Base-by-base conservation (phyloP, 2,888 invertebrate genomes). In the Parascotia fuliginaria region DNA sequence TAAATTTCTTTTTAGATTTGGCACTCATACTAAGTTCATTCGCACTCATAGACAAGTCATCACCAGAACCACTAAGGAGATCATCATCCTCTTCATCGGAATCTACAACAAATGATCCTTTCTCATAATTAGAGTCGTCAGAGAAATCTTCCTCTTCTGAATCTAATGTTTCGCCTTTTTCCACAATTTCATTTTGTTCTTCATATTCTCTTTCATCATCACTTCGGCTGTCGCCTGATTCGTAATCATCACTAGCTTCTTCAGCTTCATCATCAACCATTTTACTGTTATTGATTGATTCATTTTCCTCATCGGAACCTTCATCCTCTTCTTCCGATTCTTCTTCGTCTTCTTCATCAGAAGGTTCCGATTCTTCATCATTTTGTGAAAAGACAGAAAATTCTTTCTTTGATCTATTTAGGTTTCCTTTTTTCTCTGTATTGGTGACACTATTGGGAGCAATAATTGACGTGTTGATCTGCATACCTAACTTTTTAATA, bases 31-130 rank as follows among this genome's bases (percentile, higher is more conserved):
- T 82, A 2, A 92, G 77, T 75, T 92, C 92, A 60, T 90, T 86
- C 51, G 85, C 88, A 59, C 81, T 86, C 73, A 85, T 75, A n/a
- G 84, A 81, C 14, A 92, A 75, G 59, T 92, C 91, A 69, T 92
- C 85, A 29, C 83, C 87, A n/a, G 87, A 81, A 0, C 90, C 91
- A 71, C 87, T 88, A 9, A 92, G 65, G 45, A 91, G 71, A 11
- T 86, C 76, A 58, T 84, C 51, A 53, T 92, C 92, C 73, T 91
- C 91, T 56, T 83, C 86, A 70, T 89, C 87, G 1, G 93, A 92
- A 57, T 86, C 90, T 1, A 92, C 93, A 46, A 94, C 68, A 69
- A 94, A 94, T 0, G 94, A 94, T 62, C 87, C 93, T 67, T 86
- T 91, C 65, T 92, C 91, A 54, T 92, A 92, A 54, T 92, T 87